phyloP scores from a whole-genome alignment of 1,140 invertebrate species.

The Pseudomyrmex gracilis region DNA sequence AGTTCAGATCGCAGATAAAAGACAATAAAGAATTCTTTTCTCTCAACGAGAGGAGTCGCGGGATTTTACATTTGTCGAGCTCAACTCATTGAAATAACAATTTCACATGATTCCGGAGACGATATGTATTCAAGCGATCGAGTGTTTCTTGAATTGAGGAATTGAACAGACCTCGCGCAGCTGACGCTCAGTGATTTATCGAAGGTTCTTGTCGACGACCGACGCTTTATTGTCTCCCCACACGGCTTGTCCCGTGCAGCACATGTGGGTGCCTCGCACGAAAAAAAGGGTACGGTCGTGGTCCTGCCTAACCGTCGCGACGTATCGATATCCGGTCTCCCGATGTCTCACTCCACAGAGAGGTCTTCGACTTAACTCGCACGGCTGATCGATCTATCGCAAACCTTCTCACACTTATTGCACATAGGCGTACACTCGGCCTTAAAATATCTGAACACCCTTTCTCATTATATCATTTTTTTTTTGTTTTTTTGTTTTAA shows the following conservation, averaged over 20 bases:
- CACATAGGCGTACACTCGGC: not conserved
- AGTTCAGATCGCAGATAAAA: conserved; percentile 4
- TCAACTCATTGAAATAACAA: not conserved
- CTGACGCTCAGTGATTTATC: conserved; percentile 8
- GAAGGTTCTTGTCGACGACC: not conserved
- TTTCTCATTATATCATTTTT: conserved; percentile 22
- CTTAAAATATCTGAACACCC: conserved; percentile 33
- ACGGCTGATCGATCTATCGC: conserved; percentile 49
- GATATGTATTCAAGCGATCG: not conserved
- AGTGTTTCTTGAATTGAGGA: not conserved
- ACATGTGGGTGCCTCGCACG: conserved; percentile 35
- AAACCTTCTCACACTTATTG: not conserved
- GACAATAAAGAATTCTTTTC: not conserved
- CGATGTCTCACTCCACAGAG: conserved; percentile 35
- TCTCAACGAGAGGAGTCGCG: not conserved
- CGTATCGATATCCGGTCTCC: conserved; percentile 50
- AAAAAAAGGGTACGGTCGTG: conserved; percentile 36
- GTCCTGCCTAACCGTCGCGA: conserved; percentile 48
- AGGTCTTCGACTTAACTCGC: conserved; percentile 30
- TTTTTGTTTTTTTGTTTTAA: not conserved
- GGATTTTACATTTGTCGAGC: not conserved
- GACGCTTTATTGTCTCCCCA: conserved; percentile 14
- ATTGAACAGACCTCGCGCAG: not conserved
- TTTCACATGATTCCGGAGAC: not conserved
- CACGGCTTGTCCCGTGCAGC: not conserved